Percentiles rank a stretch among this genome's conserved stretches.
phyloP scores from a whole-genome alignment of 2,797 vertebrate species.

The Sebastiscus albofasciatus region DNA sequence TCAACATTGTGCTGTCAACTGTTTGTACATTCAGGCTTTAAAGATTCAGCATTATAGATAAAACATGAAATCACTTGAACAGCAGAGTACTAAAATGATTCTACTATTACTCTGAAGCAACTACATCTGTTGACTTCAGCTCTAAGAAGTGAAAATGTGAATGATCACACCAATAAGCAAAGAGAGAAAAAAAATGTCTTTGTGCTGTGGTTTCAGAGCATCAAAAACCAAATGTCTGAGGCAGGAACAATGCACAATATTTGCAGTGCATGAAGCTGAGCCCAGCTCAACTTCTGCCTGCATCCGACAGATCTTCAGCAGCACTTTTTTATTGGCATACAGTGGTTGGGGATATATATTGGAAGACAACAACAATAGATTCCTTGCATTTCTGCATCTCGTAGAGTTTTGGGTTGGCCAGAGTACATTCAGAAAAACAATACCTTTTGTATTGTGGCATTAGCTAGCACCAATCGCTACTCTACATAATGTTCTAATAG shows the following conservation, averaged over 20 bases:
- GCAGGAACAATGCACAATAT: constrained; percentile 12
- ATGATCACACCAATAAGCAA: too few species aligned
- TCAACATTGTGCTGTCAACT: too few species aligned
- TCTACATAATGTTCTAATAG: neutral
- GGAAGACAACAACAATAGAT: too few species aligned
- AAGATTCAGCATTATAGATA: too few species aligned
- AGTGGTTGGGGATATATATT: neutral
- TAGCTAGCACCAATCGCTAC: neutral
- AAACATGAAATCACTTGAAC: neutral
- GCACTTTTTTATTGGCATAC: neutral
- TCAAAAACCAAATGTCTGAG: constrained; percentile 15
- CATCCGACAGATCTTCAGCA: neutral
- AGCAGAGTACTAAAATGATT: neutral
- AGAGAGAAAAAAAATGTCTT: neutral
- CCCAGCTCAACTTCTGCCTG: constrained; percentile 58
- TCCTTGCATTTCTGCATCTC: too few species aligned
- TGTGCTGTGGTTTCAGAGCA: constrained; percentile 33
- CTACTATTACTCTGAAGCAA: neutral
- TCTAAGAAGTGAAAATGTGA: neutral
- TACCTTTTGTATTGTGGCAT: neutral
- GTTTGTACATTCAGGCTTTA: too few species aligned
- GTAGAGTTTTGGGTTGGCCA: neutral
- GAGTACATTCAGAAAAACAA: constrained; percentile 33
- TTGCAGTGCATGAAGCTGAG: constrained; percentile 49
- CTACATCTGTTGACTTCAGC: neutral